phyloP scores from a whole-genome alignment of 2,113 vertebrate genomes.

The Physeter macrocephalus region DNA sequence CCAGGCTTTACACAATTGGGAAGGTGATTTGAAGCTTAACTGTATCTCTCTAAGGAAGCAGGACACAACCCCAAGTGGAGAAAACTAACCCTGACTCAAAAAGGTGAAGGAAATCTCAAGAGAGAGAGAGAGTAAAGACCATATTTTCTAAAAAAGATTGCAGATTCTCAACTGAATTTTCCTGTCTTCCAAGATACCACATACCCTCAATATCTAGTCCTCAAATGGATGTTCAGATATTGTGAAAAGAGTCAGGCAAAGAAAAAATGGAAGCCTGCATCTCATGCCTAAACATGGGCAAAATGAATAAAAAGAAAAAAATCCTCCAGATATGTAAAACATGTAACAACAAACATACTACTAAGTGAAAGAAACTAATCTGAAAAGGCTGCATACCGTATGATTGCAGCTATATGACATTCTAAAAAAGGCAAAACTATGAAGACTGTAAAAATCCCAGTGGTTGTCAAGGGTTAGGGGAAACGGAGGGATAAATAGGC shows the following conservation, averaged over 20 bases:
- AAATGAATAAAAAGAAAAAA: background rate
- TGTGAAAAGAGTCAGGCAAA: background rate
- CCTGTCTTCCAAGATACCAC: background rate
- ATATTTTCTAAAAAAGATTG: background rate
- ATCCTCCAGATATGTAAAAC: background rate
- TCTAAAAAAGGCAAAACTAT: background rate
- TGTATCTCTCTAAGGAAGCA: background rate
- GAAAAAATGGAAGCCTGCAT: background rate
- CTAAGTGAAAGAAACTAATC: background rate
- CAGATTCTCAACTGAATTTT: background rate
- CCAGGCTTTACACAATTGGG: background rate
- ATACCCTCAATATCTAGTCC: background rate
- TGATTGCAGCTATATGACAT: background rate
- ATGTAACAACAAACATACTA: background rate
- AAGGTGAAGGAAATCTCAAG: background rate
- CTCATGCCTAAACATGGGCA: background rate
- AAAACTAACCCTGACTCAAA: background rate
- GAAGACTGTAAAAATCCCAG: background rate
- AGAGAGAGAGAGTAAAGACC: background rate
- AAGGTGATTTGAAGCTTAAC: background rate
- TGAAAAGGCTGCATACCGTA: background rate
- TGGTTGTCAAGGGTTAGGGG: background rate
- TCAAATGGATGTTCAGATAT: background rate
- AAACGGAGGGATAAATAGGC: background rate
- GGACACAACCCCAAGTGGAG: background rate